A percentile compares a stretch with the other conserved stretches of the same genome.
Evolutionary conservation across 2,113 vertebrate species (phyloP).

Genomic region (Gambusia affinis): DNA sequence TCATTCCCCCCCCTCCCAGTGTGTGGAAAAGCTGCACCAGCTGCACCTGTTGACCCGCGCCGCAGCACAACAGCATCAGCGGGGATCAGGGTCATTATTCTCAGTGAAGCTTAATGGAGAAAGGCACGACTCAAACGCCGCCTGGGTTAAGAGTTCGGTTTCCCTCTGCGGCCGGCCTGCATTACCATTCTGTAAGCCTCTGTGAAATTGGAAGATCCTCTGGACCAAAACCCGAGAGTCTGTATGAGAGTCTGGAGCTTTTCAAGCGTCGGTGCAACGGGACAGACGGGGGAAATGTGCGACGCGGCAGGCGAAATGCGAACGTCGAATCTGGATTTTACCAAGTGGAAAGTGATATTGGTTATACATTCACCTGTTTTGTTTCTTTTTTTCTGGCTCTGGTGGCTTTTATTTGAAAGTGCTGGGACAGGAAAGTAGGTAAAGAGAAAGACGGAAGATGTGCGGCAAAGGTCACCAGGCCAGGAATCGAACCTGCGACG

Average conservation of each 20-base stretch:
- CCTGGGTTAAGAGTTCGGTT: conserved; percentile 4
- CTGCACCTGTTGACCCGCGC: conserved; percentile 22
- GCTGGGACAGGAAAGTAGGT: no score
- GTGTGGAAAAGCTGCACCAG: background rate
- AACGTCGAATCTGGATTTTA: background rate
- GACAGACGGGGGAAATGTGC: background rate
- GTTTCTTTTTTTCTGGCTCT: no score
- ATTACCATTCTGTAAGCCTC: conserved; percentile 29
- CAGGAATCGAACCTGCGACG: no score
- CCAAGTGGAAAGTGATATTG: background rate
- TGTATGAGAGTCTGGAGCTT: conserved; percentile 3
- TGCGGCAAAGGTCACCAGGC: no score
- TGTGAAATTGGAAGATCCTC: conserved; percentile 13
- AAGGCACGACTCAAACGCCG: conserved; percentile 5
- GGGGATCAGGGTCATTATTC: conserved; percentile 12
- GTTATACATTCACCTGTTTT: background rate
- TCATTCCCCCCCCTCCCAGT: background rate
- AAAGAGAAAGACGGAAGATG: no score
- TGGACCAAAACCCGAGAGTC: conserved; percentile 24
- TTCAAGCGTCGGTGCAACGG: background rate
- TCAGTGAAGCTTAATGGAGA: conserved; percentile 19
- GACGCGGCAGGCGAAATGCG: background rate
- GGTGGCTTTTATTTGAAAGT: no score
- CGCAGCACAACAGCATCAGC: background rate
- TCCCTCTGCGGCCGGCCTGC: conserved; percentile 9